phyloP scores from a whole-genome alignment of 1,140 invertebrate genomes.

The Leptestheria dahalacensis region DNA sequence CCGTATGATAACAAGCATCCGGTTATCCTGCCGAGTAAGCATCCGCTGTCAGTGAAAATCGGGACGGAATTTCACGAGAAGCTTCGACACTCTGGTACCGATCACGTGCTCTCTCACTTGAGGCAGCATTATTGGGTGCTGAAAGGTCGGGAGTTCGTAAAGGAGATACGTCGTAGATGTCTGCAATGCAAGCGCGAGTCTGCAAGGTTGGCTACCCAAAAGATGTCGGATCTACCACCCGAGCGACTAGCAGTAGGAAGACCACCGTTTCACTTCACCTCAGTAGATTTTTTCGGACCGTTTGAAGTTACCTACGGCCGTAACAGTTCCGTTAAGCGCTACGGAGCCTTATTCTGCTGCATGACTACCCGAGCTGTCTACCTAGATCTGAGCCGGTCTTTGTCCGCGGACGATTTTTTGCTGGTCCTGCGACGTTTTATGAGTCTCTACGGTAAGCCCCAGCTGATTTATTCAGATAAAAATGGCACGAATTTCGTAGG shows the following conservation, averaged over 20 bases:
- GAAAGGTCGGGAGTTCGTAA: not conserved
- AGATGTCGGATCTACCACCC: not conserved
- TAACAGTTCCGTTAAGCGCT: not conserved
- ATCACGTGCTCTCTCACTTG: not conserved
- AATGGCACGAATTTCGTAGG: slow-evolving; percentile 29
- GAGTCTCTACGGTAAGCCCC: slow-evolving; percentile 23
- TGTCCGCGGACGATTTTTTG: slow-evolving; percentile 27
- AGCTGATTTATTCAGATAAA: slow-evolving; percentile 25
- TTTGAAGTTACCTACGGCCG: not conserved
- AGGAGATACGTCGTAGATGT: not conserved
- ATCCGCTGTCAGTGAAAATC: not conserved
- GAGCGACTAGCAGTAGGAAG: not conserved
- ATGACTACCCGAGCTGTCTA: slow-evolving; percentile 10
- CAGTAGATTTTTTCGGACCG: not conserved
- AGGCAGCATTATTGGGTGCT: not conserved
- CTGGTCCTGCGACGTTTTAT: slow-evolving; percentile 28
- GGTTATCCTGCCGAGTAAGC: not conserved
- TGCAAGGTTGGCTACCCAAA: not conserved
- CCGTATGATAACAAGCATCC: slow-evolving; percentile 9
- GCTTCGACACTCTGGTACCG: not conserved
- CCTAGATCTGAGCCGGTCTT: slow-evolving; percentile 23
- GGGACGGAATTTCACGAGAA: not conserved
- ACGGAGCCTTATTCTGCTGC: not conserved
- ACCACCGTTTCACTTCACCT: not conserved
- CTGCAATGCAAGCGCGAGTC: not conserved